Evolutionary conservation across 2,113 vertebrate species (phyloP), one percentile per base, ranked within the genome.

Genomic region (Polypterus senegalus): DNA sequence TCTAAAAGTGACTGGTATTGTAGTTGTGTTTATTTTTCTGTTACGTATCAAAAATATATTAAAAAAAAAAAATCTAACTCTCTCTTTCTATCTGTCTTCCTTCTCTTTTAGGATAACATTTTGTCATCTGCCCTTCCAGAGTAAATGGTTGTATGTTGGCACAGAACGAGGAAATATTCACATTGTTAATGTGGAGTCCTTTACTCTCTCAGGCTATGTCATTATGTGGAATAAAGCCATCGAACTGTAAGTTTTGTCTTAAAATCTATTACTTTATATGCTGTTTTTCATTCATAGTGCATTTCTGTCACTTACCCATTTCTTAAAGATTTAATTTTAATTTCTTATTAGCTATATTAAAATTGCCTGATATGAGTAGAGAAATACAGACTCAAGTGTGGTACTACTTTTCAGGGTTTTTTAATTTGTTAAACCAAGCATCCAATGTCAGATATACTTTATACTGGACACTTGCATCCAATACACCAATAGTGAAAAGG

Each of bases 151-250:
- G 6, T 99, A 99, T 73, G 89, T 98, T 70, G 96, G 96, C 75
- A 96, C 96, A 0, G 95, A 98, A 82, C 88, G 93, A 82, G 96
- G 96, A 78, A 99, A 98, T 73, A 92, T 99, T 80, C 93, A 97
- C 75, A 92, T 99, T 63, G 95, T 98, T 77, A 99, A 99, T 65
- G 95, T 99, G 87, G 96, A 98, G 86, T 94, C 92, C 79, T 99
- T 99, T 77, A 91, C 88, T 72, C 96, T 99, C 92, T 98, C 96
- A 90, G 96, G 96, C 90, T 98, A 99, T 64, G 95, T 98, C 86
- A 97, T 99, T 84, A 99, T 99, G 96, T 99, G 96, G 96, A 99
- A 99, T 87, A 99, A 99, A 98, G 96, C 96, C 93, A 99, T 99
- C 74, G 94, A 99, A 91, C 87, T 99, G 96, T 99, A 76, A 97